phyloP scores from a whole-genome alignment of 2,113 vertebrate genomes.

The Notarius quadriscutis region DNA sequence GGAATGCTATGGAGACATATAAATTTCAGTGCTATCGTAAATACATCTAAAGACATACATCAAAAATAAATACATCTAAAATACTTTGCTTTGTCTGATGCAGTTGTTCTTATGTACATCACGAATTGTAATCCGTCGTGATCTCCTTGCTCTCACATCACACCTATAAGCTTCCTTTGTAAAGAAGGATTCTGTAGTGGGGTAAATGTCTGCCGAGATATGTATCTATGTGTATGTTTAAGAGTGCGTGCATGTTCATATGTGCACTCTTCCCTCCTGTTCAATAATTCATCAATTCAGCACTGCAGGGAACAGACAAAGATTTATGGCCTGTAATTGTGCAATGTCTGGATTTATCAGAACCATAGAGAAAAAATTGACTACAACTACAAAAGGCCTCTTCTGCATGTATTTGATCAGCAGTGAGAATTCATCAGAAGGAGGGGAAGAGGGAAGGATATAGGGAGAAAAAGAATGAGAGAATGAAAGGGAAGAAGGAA shows the following conservation, averaged over 20 bases:
- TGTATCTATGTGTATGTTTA: constrained; percentile 37
- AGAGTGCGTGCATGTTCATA: constrained; percentile 24
- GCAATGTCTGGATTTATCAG: constrained; percentile 90
- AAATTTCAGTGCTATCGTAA: neutral
- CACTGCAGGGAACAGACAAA: constrained; percentile 84
- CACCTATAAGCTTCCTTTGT: neutral
- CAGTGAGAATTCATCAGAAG: constrained; percentile 87
- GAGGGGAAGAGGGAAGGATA: constrained; percentile 62
- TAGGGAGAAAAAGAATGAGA: constrained; percentile 50
- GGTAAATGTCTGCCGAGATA: neutral
- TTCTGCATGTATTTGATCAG: constrained; percentile 92
- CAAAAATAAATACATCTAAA: neutral
- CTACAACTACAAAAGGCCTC: constrained; percentile 88
- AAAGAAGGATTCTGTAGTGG: neutral
- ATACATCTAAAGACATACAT: neutral
- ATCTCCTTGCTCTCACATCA: neutral
- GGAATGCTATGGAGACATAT: neutral
- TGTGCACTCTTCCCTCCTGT: constrained; percentile 74
- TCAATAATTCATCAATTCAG: constrained; percentile 87
- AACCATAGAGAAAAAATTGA: constrained; percentile 89
- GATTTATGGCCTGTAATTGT: constrained; percentile 88
- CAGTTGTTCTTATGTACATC: neutral
- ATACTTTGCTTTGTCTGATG: neutral
- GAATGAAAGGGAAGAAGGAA: constrained; percentile 18
- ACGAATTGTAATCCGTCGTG: neutral